These are phyloP conservation scores for Phalacrocorax carbo DNA, from an alignment of 2,113 vertebrate genomes.

Conservation along the genomic window DNA sequence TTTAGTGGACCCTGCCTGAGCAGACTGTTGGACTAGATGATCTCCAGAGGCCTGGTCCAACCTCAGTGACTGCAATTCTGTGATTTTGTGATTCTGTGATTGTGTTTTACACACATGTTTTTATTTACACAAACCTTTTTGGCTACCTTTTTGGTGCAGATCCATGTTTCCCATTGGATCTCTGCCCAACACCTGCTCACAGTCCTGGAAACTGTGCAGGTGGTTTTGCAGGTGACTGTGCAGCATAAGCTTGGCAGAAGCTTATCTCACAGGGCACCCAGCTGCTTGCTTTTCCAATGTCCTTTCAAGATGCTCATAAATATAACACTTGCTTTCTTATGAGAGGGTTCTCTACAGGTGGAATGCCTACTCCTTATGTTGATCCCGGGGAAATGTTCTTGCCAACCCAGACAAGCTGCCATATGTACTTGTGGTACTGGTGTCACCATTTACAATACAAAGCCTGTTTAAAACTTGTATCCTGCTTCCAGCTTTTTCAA, in stretches of 20 bases:
- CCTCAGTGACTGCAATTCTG: background rate
- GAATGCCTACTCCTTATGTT: background rate
- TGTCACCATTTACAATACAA: background rate
- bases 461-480: background rate
- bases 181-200: background rate
- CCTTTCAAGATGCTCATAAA: background rate
- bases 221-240: background rate
- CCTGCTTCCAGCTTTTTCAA: background rate
- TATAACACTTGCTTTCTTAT: background rate
- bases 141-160: background rate
- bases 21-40: background rate
- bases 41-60: background rate
- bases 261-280: background rate
- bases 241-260: background rate
- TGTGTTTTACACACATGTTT: background rate
- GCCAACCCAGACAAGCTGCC: background rate
- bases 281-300: background rate
- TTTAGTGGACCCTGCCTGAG: background rate
- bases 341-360: background rate
- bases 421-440: background rate
- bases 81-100: background rate
- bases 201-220: background rate
- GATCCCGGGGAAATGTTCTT: background rate
- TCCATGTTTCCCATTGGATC: background rate
- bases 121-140: background rate